A percentile compares a stretch with the other conserved stretches of the same genome.
Conservation (phyloP, 2,113 vertebrate genomes). For the Fulmarus glacialis region DNA sequence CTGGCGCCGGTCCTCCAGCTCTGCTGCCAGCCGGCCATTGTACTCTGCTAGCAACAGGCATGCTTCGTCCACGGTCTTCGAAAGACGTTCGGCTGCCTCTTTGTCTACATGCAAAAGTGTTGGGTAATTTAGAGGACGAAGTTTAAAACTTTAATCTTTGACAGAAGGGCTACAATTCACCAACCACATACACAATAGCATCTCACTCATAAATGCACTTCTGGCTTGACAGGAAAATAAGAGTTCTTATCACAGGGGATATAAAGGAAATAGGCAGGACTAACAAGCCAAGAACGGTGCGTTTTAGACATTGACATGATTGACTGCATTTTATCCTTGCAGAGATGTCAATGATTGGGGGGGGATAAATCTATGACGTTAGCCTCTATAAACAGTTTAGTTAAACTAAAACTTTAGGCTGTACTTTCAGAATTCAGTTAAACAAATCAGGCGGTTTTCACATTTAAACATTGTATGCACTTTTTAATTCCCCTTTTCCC, state of each 20-base stretch:
- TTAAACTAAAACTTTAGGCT: neutral
- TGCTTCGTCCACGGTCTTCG: constrained; percentile 96
- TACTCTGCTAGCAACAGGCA: constrained; percentile 96
- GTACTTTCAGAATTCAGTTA: neutral
- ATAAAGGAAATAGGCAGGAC: neutral
- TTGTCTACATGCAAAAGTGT: constrained; percentile 82
- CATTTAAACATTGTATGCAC: neutral
- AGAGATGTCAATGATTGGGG: neutral
- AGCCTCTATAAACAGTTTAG: neutral
- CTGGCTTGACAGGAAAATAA: neutral
- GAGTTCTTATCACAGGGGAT: neutral
- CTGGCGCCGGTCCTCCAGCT: constrained; percentile 96
- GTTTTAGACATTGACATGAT: neutral
- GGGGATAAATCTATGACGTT: neutral
- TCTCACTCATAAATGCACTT: neutral
- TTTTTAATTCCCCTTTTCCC: neutral
- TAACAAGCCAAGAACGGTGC: neutral
- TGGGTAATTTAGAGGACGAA: neutral
- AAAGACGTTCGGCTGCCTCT: constrained; percentile 93
- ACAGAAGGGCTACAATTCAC: neutral
- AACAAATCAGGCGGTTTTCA: neutral
- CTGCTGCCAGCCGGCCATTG: constrained; percentile 93
- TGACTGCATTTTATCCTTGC: neutral
- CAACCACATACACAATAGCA: fast-evolving
- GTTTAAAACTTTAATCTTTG: neutral